phyloP scores from a whole-genome alignment of 2,888 invertebrate species.

The Elmis aenea region DNA sequence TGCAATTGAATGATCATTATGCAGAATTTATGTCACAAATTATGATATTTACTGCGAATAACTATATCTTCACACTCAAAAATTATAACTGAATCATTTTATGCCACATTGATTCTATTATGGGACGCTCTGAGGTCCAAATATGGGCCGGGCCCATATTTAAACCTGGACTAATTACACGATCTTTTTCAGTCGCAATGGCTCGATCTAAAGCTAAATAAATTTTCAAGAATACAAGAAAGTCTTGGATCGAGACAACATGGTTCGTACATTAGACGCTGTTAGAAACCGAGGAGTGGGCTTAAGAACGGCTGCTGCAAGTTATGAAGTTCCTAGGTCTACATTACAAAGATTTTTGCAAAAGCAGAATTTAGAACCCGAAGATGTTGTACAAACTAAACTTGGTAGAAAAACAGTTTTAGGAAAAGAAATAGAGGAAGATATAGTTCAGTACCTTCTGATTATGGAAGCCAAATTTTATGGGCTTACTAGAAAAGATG shows the following conservation, averaged over 20 bases:
- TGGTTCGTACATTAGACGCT: constrained; percentile 1
- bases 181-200: no score
- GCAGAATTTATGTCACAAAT: no score
- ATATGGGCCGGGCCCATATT: no score
- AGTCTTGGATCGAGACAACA: constrained; percentile 1
- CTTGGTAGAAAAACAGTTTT: constrained; percentile 1
- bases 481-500: constrained; percentile 1
- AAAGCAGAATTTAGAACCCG: neutral
- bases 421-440: neutral
- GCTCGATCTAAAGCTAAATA: no score
- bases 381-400: constrained; percentile 1
- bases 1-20: no score
- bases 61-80: no score
- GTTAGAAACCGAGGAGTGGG: neutral
- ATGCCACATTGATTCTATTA: no score
- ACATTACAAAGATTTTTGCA: constrained; percentile 2
- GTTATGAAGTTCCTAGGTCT: constrained; percentile 1
- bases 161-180: no score
- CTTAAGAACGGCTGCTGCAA: constrained; percentile 4
- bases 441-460: neutral
- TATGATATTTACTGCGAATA: no score
- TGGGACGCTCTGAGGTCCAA: no score
- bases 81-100: no score
- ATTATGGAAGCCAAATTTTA: constrained; percentile 4
- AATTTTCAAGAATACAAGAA: constrained; percentile 2